Evolutionary conservation across 2,797 vertebrate genomes (phyloP).

Genomic region (Corythornis leucogaster): DNA sequence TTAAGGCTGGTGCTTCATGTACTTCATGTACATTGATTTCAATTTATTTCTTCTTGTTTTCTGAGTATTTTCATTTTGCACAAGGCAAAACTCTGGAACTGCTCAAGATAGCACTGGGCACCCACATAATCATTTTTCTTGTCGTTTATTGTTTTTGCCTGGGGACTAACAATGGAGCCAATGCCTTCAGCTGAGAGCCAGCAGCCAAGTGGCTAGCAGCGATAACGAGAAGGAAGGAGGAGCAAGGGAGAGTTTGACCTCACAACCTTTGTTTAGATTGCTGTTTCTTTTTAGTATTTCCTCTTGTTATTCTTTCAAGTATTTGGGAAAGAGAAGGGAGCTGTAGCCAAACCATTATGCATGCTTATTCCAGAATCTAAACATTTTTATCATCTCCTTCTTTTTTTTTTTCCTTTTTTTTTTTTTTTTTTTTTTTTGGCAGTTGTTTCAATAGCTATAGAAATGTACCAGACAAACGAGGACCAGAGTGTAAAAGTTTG

Average conservation of each 20-base stretch:
- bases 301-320: conserved; percentile 39
- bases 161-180: background rate
- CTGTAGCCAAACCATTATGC: conserved; percentile 5
- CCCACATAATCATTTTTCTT: background rate
- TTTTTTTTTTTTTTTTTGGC: background rate
- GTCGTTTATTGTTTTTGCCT: background rate
- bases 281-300: conserved; percentile 44
- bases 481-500: background rate
- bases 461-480: background rate
- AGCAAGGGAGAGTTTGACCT: conserved; percentile 46
- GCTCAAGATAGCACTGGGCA: background rate
- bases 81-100: background rate
- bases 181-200: background rate
- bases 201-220: conserved; percentile 9
- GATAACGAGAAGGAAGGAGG: conserved; percentile 50
- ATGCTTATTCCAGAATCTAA: conserved; percentile 9
- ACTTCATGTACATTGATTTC: background rate
- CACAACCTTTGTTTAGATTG: conserved; percentile 34
- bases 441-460: background rate
- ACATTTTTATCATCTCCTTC: background rate
- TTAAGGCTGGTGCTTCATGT: background rate
- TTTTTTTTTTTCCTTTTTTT: background rate
- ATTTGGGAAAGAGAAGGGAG: conserved; percentile 16
- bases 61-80: background rate
- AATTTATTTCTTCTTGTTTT: background rate